Evolutionary conservation across 2,113 vertebrate species (phyloP), one percentile per base, ranked within the genome.

Genomic region (Gadus macrocephalus): DNA sequence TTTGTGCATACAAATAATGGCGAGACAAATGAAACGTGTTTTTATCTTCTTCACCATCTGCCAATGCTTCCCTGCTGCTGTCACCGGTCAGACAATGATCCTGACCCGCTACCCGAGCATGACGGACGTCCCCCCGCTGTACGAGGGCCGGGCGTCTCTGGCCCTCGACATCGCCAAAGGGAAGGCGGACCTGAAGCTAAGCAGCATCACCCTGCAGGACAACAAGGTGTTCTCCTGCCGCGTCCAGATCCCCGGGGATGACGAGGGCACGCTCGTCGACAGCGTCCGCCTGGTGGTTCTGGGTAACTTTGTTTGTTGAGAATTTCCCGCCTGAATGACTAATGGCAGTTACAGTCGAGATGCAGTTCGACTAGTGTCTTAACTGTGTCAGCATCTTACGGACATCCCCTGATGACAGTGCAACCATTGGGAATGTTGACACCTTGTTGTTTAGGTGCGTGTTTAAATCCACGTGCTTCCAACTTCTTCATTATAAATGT

Each of bases 191-290:
- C 58, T 92, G 35, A 69, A 66, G 15, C 64, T 92, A 3, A 3
- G 0, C 2, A 67, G 68, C 9, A 61, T 89, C 70, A 75, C 58
- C 0, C 66, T 78, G 0, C 0, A 0, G 0, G 87, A 92, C 38
- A 88, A 86, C 49, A 82, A 66, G 19, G 0, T 0, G 0, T 90
- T 78, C 69, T 56, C 80, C 65, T 92, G 90, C 53, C 73, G 27
- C 0, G 22, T 89, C 15, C 14, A n/a, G 20, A 81, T 85, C n/a
- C 64, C 63, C 0, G 0, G 0, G 0, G 91, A 92, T 0, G 19
- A 42, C 0, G 2, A 27, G 3, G 89, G 87, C 2, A 66, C 3
- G 0, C 11, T 0, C 0, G 1, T 31, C 0, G 86, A 19, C 70
- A 70, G 1, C 0, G 0, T 78, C 3, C 28, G 1, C 0, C 53